A percentile compares a stretch with the other conserved stretches of the same genome.
Conservation (phyloP, 2,113 vertebrate genomes). For the Ramphastos sulfuratus region DNA sequence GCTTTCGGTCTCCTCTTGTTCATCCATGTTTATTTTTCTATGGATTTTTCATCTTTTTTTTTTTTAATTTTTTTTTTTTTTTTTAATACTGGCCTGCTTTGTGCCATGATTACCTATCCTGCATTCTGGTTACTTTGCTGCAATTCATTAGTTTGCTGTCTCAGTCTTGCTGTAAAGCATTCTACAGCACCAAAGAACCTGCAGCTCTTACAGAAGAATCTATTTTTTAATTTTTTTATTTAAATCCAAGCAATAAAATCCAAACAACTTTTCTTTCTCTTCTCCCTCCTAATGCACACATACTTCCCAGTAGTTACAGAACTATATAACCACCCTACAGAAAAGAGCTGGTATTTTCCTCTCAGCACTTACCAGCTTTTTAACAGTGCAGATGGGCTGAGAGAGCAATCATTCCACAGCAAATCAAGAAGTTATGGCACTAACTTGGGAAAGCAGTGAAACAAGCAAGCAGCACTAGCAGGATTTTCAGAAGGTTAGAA, state of each 20-base stretch:
- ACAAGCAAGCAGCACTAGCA: neutral
- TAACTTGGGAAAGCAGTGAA: neutral
- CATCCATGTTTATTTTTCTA: neutral
- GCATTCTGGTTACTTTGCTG: neutral
- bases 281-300: neutral
- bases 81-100: neutral
- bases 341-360: neutral
- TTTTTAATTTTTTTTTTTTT: neutral
- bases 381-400: neutral
- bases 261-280: neutral
- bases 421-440: neutral
- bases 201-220: neutral
- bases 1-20: neutral
- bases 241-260: conserved; percentile 25
- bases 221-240: conserved; percentile 15
- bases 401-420: neutral
- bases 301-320: neutral
- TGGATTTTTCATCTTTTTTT: neutral
- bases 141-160: neutral
- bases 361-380: neutral
- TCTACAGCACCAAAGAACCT: neutral
- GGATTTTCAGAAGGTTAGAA: neutral
- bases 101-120: neutral
- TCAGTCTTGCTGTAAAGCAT: neutral
- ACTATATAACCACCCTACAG: neutral